Percentiles rank a stretch among this genome's conserved stretches.
phyloP scores from a whole-genome alignment of 2,797 vertebrate genomes.

The Centroberyx gerrardi region DNA sequence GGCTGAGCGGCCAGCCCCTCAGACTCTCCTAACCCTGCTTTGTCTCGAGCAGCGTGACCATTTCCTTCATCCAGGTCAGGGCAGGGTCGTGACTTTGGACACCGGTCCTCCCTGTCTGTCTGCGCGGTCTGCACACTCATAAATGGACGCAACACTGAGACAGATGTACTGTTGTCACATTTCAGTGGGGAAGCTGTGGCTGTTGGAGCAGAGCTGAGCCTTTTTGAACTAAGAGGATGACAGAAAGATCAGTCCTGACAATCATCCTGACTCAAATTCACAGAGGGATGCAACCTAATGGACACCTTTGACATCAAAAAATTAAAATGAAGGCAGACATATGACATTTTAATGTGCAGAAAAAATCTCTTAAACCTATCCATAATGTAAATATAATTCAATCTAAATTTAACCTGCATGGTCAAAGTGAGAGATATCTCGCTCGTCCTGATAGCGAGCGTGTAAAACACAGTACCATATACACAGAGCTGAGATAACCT shows the following conservation, averaged over 20 bases:
- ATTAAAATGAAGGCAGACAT: neutral
- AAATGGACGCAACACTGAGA: conserved; percentile 53
- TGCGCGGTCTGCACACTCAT: conserved; percentile 66
- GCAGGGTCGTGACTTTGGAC: conserved; percentile 89
- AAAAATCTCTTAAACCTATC: neutral
- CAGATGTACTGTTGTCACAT: conserved; percentile 45
- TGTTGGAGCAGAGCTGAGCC: neutral
- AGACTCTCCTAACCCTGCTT: conserved; percentile 87
- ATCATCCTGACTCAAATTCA: conserved; percentile 1
- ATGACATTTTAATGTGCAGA: neutral
- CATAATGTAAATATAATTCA: conserved; percentile 3
- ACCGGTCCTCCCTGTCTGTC: conserved; percentile 80
- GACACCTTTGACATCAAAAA: neutral
- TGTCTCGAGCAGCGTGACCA: conserved; percentile 86
- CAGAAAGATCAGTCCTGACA: conserved; percentile 5
- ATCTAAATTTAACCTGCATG: conserved; percentile 8
- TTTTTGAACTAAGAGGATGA: neutral
- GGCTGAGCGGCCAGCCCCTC: conserved; percentile 83
- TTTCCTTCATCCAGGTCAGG: conserved; percentile 89
- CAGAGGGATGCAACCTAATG: neutral
- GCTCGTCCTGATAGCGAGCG: conserved; percentile 39
- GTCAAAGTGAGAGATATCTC: conserved; percentile 35
- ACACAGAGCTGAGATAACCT: conserved; percentile 68
- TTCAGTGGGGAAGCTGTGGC: neutral
- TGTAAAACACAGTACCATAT: conserved; percentile 43